A percentile compares a stretch with the other conserved stretches of the same genome.
Conservation (phyloP, 2,888 invertebrate species). For the Baccha elongata region DNA sequence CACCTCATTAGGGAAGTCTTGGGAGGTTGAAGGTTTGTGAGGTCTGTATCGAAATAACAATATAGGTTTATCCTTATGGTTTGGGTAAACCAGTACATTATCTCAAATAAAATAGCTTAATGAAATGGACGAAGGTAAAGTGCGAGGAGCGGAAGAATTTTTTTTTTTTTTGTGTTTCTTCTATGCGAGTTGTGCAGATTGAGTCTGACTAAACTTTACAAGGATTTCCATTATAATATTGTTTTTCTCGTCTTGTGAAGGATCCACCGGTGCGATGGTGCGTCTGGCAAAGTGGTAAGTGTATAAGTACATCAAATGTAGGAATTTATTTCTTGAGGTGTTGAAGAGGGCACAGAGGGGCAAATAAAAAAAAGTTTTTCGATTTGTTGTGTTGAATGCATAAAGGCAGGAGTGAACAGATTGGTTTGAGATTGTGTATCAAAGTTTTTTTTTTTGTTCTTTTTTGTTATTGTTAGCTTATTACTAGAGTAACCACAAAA, state of each 20-base stretch:
- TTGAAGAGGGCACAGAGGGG: not conserved
- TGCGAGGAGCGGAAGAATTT: constrained; percentile 4
- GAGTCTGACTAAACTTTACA: constrained; percentile 48
- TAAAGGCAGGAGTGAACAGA: constrained; percentile 45
- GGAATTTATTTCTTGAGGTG: constrained; percentile 43
- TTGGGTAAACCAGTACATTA: constrained; percentile 58
- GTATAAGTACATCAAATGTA: constrained; percentile 56
- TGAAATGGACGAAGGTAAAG: constrained; percentile 21
- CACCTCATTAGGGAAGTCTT: constrained; percentile 7
- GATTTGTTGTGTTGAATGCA: constrained; percentile 67
- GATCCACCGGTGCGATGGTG: constrained; percentile 15
- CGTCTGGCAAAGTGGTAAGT: constrained; percentile 22
- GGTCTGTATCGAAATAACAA: constrained; percentile 10
- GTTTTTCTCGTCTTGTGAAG: constrained; percentile 49
- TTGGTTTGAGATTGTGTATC: constrained; percentile 62
- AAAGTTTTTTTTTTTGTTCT: constrained; percentile 19
- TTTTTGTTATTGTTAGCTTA: constrained; percentile 18
- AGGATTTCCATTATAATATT: constrained; percentile 43
- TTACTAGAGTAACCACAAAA: constrained; percentile 46
- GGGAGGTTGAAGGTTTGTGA: not conserved
- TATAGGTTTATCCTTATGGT: constrained; percentile 4
- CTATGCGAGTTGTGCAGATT: constrained; percentile 37
- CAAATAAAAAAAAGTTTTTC: constrained; percentile 62
- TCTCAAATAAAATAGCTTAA: constrained; percentile 28
- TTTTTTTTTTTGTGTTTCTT: not conserved